Evolutionary conservation across 2,888 invertebrate species (phyloP).

Genomic region (Drosophila picticornis): DNA sequence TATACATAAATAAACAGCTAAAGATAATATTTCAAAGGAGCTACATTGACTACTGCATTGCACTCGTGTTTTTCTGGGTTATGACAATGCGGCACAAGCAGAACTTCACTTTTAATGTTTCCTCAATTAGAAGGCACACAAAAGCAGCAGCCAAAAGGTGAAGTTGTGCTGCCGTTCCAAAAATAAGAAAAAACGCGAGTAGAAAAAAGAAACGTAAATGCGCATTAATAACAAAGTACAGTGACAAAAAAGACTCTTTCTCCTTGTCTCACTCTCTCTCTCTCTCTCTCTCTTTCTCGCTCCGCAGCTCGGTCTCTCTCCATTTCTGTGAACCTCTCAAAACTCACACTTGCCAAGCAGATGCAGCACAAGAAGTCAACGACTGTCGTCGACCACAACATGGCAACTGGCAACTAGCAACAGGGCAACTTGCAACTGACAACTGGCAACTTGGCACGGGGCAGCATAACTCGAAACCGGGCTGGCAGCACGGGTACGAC

Average conservation of each 20-base stretch:
- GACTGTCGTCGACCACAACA: constrained; percentile 67
- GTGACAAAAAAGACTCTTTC: constrained; percentile 9
- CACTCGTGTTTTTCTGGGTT: constrained; percentile 79
- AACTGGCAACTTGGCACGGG: constrained; percentile 45
- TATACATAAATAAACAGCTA: not conserved
- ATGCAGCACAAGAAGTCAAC: constrained; percentile 72
- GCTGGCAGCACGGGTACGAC: constrained; percentile 61
- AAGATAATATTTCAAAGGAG: constrained; percentile 12
- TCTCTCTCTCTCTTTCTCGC: not conserved
- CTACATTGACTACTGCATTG: constrained; percentile 65
- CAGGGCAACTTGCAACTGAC: constrained; percentile 25
- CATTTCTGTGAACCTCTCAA: not conserved
- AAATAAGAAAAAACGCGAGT: constrained; percentile 22
- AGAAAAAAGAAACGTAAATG: constrained; percentile 64
- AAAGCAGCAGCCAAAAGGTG: constrained; percentile 70
- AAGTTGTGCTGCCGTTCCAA: constrained; percentile 45
- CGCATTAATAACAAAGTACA: constrained; percentile 77
- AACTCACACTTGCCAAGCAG: constrained; percentile 62
- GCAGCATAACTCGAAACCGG: constrained; percentile 71
- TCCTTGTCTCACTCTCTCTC: not conserved
- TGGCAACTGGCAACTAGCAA: constrained; percentile 34
- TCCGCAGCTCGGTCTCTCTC: not conserved
- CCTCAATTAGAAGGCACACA: constrained; percentile 78
- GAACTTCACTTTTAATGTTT: constrained; percentile 80
- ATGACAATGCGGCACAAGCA: constrained; percentile 76